These are phyloP conservation scores for Petrocephalus sullivani DNA, from an alignment of 2,797 vertebrate species.

Conservation along the genomic window DNA sequence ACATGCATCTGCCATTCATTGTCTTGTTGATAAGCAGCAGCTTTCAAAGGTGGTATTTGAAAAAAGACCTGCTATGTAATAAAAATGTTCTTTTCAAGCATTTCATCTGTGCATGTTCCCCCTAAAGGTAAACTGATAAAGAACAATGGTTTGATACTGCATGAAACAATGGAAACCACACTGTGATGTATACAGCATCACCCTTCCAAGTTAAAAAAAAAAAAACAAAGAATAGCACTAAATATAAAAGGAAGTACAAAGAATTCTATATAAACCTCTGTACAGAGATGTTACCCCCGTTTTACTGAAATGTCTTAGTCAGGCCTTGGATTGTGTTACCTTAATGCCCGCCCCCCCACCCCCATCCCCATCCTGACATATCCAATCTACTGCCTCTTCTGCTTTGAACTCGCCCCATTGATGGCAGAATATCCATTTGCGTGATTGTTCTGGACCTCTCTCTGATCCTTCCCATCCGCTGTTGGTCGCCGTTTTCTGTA, in stretches of 20 bases:
- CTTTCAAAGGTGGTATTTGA: background rate
- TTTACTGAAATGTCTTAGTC: constrained; percentile 27
- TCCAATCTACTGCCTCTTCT: constrained; percentile 55
- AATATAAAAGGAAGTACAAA: constrained; percentile 35
- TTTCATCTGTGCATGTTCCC: background rate
- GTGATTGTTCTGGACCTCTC: constrained; percentile 62
- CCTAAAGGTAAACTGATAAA: background rate
- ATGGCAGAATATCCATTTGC: constrained; percentile 57
- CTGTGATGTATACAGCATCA: constrained; percentile 11
- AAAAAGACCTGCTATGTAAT: background rate
- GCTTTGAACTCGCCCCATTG: constrained; percentile 57
- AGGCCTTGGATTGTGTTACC: constrained; percentile 24
- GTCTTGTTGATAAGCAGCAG: background rate
- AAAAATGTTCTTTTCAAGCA: background rate
- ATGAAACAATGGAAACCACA: background rate
- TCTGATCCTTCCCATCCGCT: constrained; percentile 41
- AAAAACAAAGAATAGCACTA: background rate
- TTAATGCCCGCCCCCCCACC: background rate
- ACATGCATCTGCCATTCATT: background rate
- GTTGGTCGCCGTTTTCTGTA: constrained; percentile 61
- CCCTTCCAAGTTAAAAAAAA: background rate
- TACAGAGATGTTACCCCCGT: constrained; percentile 28
- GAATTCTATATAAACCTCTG: constrained; percentile 26
- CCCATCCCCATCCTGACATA: background rate
- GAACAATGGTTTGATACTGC: background rate